phyloP scores from a whole-genome alignment of 1,140 invertebrate species.

The Brachionus asplanchnoidis region DNA sequence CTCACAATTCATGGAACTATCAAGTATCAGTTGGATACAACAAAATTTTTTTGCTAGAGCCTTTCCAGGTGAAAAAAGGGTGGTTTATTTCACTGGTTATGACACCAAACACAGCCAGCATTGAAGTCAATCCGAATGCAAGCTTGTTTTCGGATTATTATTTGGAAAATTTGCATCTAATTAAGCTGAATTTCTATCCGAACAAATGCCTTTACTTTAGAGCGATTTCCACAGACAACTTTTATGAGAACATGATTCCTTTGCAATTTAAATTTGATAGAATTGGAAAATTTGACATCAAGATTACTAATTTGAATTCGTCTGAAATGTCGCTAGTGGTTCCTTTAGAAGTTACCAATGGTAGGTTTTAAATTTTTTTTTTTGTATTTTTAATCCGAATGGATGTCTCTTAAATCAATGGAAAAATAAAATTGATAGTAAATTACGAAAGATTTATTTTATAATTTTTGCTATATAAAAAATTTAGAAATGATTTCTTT shows the following conservation, averaged over 20 bases:
- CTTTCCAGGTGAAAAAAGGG: neutral
- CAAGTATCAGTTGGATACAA: neutral
- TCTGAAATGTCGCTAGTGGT: neutral
- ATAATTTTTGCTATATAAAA: too few species aligned
- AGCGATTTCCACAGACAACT: neutral
- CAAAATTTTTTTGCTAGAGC: neutral
- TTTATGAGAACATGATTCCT: neutral
- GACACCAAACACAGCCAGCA: neutral
- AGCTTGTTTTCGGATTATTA: neutral
- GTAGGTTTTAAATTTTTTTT: neutral
- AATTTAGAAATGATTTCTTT: too few species aligned
- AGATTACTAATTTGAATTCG: neutral
- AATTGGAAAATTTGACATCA: neutral
- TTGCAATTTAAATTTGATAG: neutral
- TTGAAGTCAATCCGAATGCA: neutral
- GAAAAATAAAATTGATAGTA: too few species aligned
- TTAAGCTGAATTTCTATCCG: neutral
- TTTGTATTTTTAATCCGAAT: neutral
- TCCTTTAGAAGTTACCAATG: neutral
- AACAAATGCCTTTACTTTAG: neutral
- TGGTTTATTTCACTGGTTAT: neutral
- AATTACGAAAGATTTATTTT: too few species aligned
- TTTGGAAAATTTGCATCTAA: neutral
- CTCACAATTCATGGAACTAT: neutral
- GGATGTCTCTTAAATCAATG: too few species aligned